A percentile compares a stretch with the other conserved stretches of the same genome.
Conservation (phyloP, 2,797 vertebrate genomes). For the Sciurus vulgaris region DNA sequence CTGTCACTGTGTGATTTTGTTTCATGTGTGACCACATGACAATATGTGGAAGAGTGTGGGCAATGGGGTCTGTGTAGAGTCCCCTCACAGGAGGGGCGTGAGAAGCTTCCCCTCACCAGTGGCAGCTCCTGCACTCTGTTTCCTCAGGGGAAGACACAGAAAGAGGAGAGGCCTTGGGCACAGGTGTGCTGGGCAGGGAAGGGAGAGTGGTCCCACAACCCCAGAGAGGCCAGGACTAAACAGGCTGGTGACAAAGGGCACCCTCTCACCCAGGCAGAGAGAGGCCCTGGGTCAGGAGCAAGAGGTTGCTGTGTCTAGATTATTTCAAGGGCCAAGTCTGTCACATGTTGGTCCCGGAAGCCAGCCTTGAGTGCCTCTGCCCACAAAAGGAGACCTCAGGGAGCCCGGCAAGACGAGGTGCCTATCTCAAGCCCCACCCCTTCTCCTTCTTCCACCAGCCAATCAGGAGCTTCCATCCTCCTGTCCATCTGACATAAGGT, state of each 20-base stretch:
- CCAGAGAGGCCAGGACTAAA: neutral
- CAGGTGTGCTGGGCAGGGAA: neutral
- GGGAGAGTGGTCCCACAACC: neutral
- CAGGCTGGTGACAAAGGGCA: conserved; percentile 49
- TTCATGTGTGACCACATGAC: neutral
- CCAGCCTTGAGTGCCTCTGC: neutral
- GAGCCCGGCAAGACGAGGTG: neutral
- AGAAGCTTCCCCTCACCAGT: neutral
- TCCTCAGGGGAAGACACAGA: conserved; percentile 19
- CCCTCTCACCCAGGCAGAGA: conserved; percentile 8
- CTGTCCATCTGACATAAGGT: conserved; percentile 38
- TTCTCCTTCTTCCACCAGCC: conserved; percentile 63
- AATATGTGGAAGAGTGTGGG: neutral
- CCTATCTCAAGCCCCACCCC: conserved; percentile 1
- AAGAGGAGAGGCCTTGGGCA: conserved; percentile 10
- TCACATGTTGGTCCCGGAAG: conserved; percentile 33
- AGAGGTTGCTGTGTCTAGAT: neutral
- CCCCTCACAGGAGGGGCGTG: neutral
- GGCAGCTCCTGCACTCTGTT: neutral
- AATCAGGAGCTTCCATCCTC: conserved; percentile 61
- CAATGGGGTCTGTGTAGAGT: neutral
- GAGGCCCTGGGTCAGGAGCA: neutral
- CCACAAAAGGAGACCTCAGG: neutral
- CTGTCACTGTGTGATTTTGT: neutral
- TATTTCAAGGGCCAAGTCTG: conserved; percentile 27